Conservation (phyloP, 2,113 vertebrate genomes). For the Rissa tridactyla region DNA sequence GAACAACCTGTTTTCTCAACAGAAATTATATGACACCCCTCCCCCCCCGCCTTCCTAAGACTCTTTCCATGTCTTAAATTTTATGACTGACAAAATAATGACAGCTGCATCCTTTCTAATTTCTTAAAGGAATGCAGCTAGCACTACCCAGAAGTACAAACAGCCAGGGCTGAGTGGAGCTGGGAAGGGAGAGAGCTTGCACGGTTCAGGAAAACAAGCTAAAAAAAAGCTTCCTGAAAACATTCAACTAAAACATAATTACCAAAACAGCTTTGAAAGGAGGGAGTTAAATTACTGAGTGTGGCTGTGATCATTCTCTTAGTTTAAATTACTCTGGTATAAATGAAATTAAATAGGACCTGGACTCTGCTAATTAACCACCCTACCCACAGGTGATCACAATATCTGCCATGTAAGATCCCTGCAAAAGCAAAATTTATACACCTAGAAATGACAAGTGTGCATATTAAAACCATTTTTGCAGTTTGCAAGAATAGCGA, state of each 20-base stretch:
- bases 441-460: conserved; percentile 33
- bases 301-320: conserved; percentile 23
- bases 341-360: conserved; percentile 65
- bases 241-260: conserved; percentile 48
- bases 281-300: conserved; percentile 20
- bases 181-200: neutral
- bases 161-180: neutral
- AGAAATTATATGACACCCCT: neutral
- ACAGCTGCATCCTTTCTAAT: conserved; percentile 12
- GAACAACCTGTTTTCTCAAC: neutral
- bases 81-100: conserved; percentile 14
- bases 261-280: conserved; percentile 59
- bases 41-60: neutral
- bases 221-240: conserved; percentile 33
- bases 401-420: conserved; percentile 22
- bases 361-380: conserved; percentile 68
- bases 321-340: conserved; percentile 60
- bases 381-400: conserved; percentile 72
- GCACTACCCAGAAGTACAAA: neutral
- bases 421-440: conserved; percentile 40
- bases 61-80: neutral
- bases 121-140: conserved; percentile 20
- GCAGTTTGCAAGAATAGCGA: conserved; percentile 51
- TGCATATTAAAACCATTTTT: conserved; percentile 65
- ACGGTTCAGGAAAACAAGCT: neutral